Evolutionary conservation across 1,140 invertebrate genomes (phyloP).

Genomic region (Propsilocerus akamusi): DNA sequence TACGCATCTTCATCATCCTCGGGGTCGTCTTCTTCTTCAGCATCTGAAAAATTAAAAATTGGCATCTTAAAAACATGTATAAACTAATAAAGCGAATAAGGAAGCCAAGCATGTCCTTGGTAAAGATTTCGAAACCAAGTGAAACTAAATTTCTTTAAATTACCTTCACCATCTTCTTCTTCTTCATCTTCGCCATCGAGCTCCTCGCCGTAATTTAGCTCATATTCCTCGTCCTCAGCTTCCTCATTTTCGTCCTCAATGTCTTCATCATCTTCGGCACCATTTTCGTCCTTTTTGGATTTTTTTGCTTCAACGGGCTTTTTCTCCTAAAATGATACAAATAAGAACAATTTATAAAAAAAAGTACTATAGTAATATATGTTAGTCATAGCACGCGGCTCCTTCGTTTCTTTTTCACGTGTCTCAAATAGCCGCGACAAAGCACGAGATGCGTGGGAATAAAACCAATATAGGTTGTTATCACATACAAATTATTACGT

Average conservation of each 20-base stretch:
- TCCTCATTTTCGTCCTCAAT: not conserved
- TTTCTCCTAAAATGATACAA: not conserved
- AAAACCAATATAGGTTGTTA: not conserved
- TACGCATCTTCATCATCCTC: not conserved
- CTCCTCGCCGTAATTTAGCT: conserved; percentile 1
- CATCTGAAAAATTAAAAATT: not conserved
- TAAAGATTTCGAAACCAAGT: no score
- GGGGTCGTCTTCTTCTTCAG: not conserved
- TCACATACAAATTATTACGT: no score
- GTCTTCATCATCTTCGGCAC: not conserved
- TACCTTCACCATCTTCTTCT: not conserved
- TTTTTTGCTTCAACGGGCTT: not conserved
- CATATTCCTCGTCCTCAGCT: not conserved
- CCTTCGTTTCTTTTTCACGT: not conserved
- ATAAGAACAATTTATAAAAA: not conserved
- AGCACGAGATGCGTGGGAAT: not conserved
- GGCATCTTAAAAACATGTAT: not conserved
- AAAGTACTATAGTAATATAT: not conserved
- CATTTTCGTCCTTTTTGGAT: conserved; percentile 1
- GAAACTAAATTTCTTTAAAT: not conserved
- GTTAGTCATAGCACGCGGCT: not conserved
- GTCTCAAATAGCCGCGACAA: not conserved
- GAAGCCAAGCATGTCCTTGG: no score
- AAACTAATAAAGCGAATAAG: not conserved
- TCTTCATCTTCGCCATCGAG: conserved; percentile 1